Conservation (phyloP, 2,888 invertebrate species). For the Drosophila mettleri region DNA sequence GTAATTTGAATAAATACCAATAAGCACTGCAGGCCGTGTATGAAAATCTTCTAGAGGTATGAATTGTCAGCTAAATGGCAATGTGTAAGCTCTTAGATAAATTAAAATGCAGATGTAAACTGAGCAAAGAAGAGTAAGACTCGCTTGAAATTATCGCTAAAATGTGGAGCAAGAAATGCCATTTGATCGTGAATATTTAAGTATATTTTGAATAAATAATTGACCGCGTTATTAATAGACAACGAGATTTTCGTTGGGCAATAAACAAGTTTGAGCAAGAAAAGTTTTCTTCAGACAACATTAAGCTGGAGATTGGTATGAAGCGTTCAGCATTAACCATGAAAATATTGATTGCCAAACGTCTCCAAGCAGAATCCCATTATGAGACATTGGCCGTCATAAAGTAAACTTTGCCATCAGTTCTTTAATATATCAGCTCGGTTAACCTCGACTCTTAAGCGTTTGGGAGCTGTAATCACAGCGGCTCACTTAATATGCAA, state of each 20-base stretch:
- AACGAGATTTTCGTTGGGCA: too few relatives aligned
- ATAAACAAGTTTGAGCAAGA: too few relatives aligned
- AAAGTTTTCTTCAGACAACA: too few relatives aligned
- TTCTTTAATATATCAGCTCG: background rate
- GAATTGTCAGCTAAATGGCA: background rate
- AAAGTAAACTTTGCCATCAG: too few relatives aligned
- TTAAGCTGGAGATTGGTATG: too few relatives aligned
- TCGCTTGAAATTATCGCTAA: too few relatives aligned
- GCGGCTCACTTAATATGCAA: background rate
- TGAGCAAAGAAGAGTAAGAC: background rate
- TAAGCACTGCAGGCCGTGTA: background rate
- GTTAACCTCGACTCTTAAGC: background rate
- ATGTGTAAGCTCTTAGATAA: background rate
- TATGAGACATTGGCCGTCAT: too few relatives aligned
- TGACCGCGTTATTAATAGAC: too few relatives aligned
- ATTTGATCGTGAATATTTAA: background rate
- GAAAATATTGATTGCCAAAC: too few relatives aligned
- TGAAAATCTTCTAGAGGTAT: background rate
- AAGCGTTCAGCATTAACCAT: too few relatives aligned
- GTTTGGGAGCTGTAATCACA: background rate
- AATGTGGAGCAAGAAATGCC: background rate
- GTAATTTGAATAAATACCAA: constrained; percentile 31
- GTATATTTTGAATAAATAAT: too few relatives aligned
- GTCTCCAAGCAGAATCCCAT: too few relatives aligned
- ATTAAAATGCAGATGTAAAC: background rate